Evolutionary conservation across 2,888 invertebrate genomes (phyloP), one percentile per base, ranked within the genome.

Genomic region (Mimas tiliae): DNA sequence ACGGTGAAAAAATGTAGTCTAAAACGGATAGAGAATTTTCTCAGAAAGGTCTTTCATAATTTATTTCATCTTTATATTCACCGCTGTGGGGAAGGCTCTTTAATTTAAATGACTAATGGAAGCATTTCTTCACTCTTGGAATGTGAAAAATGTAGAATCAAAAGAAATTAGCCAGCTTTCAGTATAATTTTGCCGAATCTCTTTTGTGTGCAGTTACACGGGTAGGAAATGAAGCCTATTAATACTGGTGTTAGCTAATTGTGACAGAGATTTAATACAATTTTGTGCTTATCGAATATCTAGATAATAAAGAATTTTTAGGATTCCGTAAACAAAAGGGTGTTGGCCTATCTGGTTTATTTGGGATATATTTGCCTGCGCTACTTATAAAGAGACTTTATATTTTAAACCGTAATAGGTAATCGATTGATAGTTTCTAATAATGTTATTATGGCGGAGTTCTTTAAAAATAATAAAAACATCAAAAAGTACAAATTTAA

Each of bases 21-120:
- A 80, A 87, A 88, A 87, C 87, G 85, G 85, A 88, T 85, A 84
- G 80, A 83, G 76, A 84, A 86, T 85, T 88, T 84, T 82, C 77
- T 81, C 70, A 69, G 71, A 77, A 75, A 78, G 74, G 79, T 81
- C 83, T 85, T 85, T 81, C 21, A 82, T 83, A 87, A 86, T 87
- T 86, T 86, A 85, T 88, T 86, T 84, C 79, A 80, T 83, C 79
- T 84, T 78, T 78, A 77, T 77, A 81, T 83, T 82, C 75, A 70
- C 76, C 73, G 72, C 75, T 76, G 76, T 70, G 74, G 78, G 72
- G 69, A 72, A 67, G 73, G 72, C 73, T 70, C 69, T 81, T 72
- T 70, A 69, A 75, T 78, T 76, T 77, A 74, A 80, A 81, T 78
- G 73, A 77, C 73, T 75, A 77, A 75, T 75, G 70, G 71, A 78